Base-by-base conservation (phyloP, 2,797 vertebrate species). In the Acanthurus tractus region DNA sequence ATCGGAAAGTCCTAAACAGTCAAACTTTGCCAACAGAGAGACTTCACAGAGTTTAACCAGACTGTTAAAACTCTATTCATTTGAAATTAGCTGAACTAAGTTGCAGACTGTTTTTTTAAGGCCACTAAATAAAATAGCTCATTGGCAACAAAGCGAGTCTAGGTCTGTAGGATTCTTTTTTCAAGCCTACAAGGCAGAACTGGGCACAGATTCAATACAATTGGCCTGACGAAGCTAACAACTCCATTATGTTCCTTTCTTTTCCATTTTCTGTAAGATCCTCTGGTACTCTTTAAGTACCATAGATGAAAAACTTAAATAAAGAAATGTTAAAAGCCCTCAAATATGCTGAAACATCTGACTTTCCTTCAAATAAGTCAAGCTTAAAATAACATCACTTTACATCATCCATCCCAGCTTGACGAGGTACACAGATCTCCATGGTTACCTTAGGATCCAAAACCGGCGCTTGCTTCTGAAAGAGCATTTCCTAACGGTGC, bases 381-480 rank as follows among this genome's bases (percentile, higher is more conserved):
- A 65, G 77, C 78, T 82, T 78, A 76, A 88, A 82, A 91, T 84
- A 91, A 70, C 76, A 71, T 74, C 14, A 50, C 70, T 84, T 84
- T 82, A 58, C 69, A 83, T 81, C 77, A 54, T 87, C 74, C 79
- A 56, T 83, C 56, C 71, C 73, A 59, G 64, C 83, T 83, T 63
- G 50, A 79, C 17, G 45, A 78, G 76, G 63, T 80, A 82, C 79
- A 82, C 74, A 84, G 56, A 81, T 91, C 85, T 85, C 86, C 88
- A 89, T 87, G 87, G 89, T 94, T 94, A 94, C 93, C 92, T 93
- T 78, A 63, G 74, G 81, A 82, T 89, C 86, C 84, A 53, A 80
- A 81, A 83, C 70, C 53, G 68, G 83, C 83, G 87, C 74, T 88
- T 91, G 87, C 83, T 92, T 79, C 86, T 78, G 79, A 89, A 84